Evolutionary conservation across 2,113 vertebrate species (phyloP).

Genomic region (Megaleporinus macrocephalus): DNA sequence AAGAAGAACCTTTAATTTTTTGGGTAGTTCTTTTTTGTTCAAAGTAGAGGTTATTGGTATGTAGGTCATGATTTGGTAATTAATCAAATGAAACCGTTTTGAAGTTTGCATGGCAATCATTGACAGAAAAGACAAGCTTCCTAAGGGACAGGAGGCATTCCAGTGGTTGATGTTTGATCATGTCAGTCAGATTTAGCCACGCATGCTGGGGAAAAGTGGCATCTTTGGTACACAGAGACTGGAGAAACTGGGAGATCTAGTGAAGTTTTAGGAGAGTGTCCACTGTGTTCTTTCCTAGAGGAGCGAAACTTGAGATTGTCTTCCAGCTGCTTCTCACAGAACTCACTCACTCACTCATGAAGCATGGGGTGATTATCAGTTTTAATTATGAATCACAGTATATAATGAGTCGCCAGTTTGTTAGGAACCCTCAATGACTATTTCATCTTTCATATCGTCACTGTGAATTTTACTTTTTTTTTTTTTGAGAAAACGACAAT

Average conservation of each 20-base stretch:
- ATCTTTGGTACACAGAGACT: not conserved
- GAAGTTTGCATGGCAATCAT: not conserved
- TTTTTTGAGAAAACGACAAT: too few species aligned
- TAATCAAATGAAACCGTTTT: not conserved
- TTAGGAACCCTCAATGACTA: too few species aligned
- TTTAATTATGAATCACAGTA: too few species aligned
- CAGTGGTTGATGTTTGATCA: conserved; percentile 1
- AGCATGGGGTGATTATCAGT: too few species aligned
- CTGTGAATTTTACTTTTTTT: too few species aligned
- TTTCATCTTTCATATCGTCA: too few species aligned
- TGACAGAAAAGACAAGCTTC: not conserved
- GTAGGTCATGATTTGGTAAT: not conserved
- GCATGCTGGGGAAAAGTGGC: not conserved
- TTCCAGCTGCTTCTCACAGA: too few species aligned
- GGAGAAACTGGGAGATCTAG: not conserved
- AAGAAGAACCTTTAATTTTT: not conserved
- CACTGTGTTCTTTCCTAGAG: not conserved
- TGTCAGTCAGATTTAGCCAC: not conserved
- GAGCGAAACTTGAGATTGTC: not conserved
- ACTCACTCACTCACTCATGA: too few species aligned
- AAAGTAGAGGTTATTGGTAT: not conserved
- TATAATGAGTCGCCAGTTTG: too few species aligned
- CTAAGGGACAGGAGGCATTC: not conserved
- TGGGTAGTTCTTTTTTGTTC: not conserved
- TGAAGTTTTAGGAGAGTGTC: not conserved